Percentiles rank a stretch among this genome's conserved stretches.
Conservation (phyloP, 64 coral and sea anemone genomes). For the Actinia tenebrosa region DNA sequence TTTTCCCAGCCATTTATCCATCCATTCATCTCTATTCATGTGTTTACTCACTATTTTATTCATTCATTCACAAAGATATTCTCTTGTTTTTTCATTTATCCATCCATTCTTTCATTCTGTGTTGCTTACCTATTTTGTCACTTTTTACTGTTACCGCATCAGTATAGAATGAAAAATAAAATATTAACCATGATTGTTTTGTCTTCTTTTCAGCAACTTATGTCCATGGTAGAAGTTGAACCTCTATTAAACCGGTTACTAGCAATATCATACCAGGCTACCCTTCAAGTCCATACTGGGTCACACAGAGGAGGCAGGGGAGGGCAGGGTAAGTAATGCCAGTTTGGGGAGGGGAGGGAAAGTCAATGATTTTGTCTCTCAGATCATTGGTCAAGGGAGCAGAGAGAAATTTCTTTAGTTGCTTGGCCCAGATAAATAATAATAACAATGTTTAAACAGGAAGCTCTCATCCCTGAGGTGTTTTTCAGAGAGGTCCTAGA, state of each 20-base stretch:
- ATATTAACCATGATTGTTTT: neutral
- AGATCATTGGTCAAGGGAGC: neutral
- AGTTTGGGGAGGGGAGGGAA: too few relatives aligned
- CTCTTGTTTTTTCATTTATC: neutral
- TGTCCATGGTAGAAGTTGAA: constrained; percentile 76
- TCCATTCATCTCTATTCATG: too few relatives aligned
- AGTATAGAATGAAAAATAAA: too few relatives aligned
- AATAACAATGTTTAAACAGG: too few relatives aligned
- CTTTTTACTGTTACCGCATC: too few relatives aligned
- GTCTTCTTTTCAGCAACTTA: constrained; percentile 46
- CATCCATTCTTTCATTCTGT: neutral
- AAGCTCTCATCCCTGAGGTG: too few relatives aligned
- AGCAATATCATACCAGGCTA: constrained; percentile 79
- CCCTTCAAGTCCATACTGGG: constrained; percentile 58
- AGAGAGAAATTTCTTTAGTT: neutral
- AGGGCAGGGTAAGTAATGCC: constrained; percentile 54
- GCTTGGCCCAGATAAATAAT: too few relatives aligned
- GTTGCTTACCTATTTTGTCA: neutral
- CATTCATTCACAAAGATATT: too few relatives aligned
- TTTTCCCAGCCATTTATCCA: too few relatives aligned
- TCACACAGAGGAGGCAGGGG: constrained; percentile 50
- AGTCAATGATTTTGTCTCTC: neutral
- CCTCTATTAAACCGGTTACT: constrained; percentile 67
- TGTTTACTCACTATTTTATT: too few relatives aligned
- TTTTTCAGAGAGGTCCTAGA: too few relatives aligned